These are phyloP conservation scores for Fissipunctia ypsillon DNA, from an alignment of 2,888 invertebrate species.

Conservation along the genomic window DNA sequence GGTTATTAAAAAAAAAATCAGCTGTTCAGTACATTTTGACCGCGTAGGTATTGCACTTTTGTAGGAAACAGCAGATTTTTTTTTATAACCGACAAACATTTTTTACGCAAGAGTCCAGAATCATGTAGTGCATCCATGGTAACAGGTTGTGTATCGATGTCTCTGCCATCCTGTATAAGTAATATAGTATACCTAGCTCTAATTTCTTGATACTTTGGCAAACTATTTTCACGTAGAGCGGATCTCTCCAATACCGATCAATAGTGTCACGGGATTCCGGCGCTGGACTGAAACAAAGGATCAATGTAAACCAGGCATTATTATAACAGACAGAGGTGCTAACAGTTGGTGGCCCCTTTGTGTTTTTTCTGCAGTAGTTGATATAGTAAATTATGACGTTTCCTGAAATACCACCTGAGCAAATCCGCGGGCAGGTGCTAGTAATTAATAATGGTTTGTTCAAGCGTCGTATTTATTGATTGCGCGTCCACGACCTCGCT, in stretches of 20 bases:
- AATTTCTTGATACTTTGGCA: not conserved
- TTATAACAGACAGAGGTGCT: not conserved
- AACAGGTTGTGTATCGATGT: no score
- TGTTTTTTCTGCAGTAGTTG: not conserved
- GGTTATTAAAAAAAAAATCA: no score
- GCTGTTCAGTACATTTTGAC: no score
- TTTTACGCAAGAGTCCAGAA: no score
- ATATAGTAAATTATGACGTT: not conserved
- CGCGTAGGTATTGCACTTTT: no score
- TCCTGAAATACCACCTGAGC: not conserved
- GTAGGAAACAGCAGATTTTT: no score
- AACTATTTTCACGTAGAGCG: no score
- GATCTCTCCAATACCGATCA: not conserved
- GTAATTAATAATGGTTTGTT: conserved; percentile 70
- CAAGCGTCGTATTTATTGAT: conserved; percentile 64
- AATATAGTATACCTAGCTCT: not conserved
- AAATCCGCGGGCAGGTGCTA: conserved; percentile 25
- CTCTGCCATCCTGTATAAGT: no score
- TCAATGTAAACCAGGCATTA: not conserved
- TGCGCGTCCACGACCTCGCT: conserved; percentile 63
- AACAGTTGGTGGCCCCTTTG: not conserved
- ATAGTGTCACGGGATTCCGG: not conserved
- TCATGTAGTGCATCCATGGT: no score
- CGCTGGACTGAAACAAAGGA: no score
- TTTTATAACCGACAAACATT: no score